A percentile compares a stretch with the other conserved stretches of the same genome.
Evolutionary conservation across 30 jellyfish, hydroid and myxozoan genomes (phyloP).

Genomic region (Pseudorhiza aurosa): DNA sequence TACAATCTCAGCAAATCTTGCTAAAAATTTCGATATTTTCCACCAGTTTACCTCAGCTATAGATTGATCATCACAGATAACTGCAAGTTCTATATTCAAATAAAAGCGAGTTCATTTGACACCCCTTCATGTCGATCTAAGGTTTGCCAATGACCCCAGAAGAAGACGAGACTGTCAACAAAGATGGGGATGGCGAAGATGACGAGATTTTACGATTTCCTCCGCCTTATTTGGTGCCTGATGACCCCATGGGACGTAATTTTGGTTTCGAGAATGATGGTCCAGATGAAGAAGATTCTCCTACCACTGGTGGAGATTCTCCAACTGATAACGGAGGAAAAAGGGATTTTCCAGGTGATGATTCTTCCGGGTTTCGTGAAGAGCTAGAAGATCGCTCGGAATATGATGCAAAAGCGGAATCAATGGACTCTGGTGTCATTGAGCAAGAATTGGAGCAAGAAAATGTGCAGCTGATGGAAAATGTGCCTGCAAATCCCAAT

Average conservation of each 20-base stretch:
- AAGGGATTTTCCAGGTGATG: conserved; percentile 31
- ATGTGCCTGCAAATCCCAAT: conserved; percentile 23
- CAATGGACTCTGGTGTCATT: conserved; percentile 62
- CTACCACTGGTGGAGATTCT: conserved; percentile 1
- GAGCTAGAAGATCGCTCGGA: conserved; percentile 45
- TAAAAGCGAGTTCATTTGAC: too few species aligned
- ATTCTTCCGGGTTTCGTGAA: conserved; percentile 59
- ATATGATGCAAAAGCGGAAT: conserved; percentile 45
- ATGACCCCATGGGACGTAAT: conserved; percentile 50
- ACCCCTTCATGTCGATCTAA: background rate
- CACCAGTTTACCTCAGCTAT: too few species aligned
- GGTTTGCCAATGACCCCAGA: conserved; percentile 39
- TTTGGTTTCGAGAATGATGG: conserved; percentile 68
- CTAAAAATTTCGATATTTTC: too few species aligned
- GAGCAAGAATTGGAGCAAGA: conserved; percentile 53
- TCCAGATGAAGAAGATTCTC: conserved; percentile 12
- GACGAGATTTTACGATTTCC: conserved; percentile 62
- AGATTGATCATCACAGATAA: too few species aligned
- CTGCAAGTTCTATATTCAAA: too few species aligned
- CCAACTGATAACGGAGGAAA: background rate
- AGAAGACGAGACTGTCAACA: background rate
- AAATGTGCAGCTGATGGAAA: conserved; percentile 27
- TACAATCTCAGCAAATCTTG: too few species aligned
- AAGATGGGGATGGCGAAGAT: conserved; percentile 41
- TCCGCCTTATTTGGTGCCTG: conserved; percentile 57